phyloP scores from a whole-genome alignment of 2,113 vertebrate species.

The Hippoglossus stenolepis region DNA sequence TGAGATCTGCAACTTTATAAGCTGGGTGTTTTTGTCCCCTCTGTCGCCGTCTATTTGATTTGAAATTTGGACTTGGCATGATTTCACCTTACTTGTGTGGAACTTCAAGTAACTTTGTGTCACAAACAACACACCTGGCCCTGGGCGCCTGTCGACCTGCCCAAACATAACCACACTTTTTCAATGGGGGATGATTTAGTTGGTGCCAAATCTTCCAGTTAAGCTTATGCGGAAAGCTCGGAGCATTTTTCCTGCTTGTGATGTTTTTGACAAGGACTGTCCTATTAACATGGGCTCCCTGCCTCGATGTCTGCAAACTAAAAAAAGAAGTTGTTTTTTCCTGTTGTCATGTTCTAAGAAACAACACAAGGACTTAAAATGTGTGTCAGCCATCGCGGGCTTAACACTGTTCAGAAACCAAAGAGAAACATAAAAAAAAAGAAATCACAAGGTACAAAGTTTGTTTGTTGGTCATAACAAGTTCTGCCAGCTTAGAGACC shows the following conservation, averaged over 20 bases:
- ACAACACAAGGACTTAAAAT: constrained; percentile 30
- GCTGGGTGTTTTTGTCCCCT: neutral
- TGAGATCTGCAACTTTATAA: neutral
- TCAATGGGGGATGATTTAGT: constrained; percentile 23
- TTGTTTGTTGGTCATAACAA: constrained; percentile 17
- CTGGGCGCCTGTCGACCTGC: constrained; percentile 19
- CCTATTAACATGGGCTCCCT: constrained; percentile 25
- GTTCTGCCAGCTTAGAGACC: constrained; percentile 19
- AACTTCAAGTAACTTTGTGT: constrained; percentile 3
- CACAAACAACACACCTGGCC: neutral
- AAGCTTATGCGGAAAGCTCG: constrained; percentile 17
- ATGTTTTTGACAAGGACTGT: constrained; percentile 40
- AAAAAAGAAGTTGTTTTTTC: constrained; percentile 50
- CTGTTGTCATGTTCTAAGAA: constrained; percentile 26
- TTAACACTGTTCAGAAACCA: constrained; percentile 16
- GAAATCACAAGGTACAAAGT: constrained; percentile 7
- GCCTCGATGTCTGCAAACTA: constrained; percentile 33
- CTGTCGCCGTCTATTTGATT: neutral
- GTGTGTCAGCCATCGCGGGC: constrained; percentile 14
- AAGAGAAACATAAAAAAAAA: constrained; percentile 10
- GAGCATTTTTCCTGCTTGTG: constrained; percentile 28
- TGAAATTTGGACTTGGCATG: constrained; percentile 15
- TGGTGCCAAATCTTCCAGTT: constrained; percentile 22
- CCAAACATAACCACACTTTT: constrained; percentile 31
- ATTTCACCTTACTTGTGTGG: neutral